Percentiles rank a stretch among this genome's conserved stretches.
phyloP scores from a whole-genome alignment of 64 coral and sea anemone species.

The Astreopora myriophthalma region DNA sequence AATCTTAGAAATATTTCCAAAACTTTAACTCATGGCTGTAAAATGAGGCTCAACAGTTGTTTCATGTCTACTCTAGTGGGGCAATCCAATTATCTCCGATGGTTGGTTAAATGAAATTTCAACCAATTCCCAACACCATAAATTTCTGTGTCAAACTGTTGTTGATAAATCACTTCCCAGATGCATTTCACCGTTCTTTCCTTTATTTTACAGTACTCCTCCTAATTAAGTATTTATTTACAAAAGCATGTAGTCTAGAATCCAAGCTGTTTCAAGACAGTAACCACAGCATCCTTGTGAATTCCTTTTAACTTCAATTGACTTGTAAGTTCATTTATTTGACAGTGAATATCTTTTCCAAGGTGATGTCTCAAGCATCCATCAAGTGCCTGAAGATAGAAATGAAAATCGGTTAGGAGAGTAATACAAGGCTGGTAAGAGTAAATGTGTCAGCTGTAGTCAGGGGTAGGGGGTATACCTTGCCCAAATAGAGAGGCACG shows the following conservation, averaged over 20 bases:
- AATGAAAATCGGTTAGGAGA: not conserved
- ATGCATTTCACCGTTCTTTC: not conserved
- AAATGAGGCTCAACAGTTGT: too few relatives aligned
- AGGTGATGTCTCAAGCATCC: slow-evolving; percentile 72
- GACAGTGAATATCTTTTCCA: slow-evolving; percentile 82
- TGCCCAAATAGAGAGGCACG: too few relatives aligned
- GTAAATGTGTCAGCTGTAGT: too few relatives aligned
- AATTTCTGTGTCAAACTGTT: not conserved
- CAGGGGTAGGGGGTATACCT: too few relatives aligned
- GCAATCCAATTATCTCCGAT: too few relatives aligned
- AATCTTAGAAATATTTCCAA: too few relatives aligned
- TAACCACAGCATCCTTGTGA: slow-evolving; percentile 80
- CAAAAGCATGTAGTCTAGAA: slow-evolving; percentile 40
- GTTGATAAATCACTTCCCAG: not conserved
- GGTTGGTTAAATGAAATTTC: too few relatives aligned
- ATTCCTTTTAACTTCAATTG: slow-evolving; percentile 95
- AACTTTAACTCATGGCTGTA: too few relatives aligned
- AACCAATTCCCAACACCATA: too few relatives aligned
- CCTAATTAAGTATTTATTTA: not conserved
- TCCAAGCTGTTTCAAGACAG: slow-evolving; percentile 78
- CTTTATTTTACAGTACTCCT: not conserved
- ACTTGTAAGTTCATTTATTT: slow-evolving; percentile 96
- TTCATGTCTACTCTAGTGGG: too few relatives aligned
- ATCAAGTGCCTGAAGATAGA: slow-evolving; percentile 76
- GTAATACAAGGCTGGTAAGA: not conserved